A percentile compares a stretch with the other conserved stretches of the same genome.
phyloP scores from a whole-genome alignment of 2,113 vertebrate species.

The Noturus placidus region DNA sequence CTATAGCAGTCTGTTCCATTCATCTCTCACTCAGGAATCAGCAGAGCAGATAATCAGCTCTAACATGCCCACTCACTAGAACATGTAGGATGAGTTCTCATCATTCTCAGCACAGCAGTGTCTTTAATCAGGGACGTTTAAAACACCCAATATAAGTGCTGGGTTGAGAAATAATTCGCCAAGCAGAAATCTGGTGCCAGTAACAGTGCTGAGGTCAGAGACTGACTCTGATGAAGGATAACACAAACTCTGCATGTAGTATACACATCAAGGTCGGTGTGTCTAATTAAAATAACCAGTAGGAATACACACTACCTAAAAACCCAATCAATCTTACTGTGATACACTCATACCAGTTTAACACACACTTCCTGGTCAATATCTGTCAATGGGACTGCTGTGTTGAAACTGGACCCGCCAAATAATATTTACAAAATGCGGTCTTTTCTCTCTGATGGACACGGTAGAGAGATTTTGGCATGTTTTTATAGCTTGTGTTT shows the following conservation, averaged over 20 bases:
- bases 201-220: not conserved
- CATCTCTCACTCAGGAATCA: not conserved
- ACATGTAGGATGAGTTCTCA: not conserved
- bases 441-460: not conserved
- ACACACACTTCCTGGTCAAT: not conserved
- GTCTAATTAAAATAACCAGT: not conserved
- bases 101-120: not conserved
- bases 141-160: not conserved
- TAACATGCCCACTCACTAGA: not conserved
- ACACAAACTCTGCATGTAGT: not conserved
- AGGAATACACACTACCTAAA: not conserved
- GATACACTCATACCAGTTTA: not conserved
- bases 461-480: not conserved
- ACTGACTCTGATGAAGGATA: not conserved
- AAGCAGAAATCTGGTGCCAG: not conserved
- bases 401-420: not conserved
- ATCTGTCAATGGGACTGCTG: not conserved
- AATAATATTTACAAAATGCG: not conserved
- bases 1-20: not conserved
- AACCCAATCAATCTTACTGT: not conserved
- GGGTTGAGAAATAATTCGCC: not conserved
- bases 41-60: not conserved
- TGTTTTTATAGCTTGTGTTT: too few relatives aligned
- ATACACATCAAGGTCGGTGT: not conserved
- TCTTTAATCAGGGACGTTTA: not conserved